These are phyloP conservation scores for Syngnathus scovelli DNA, from an alignment of 2,113 vertebrate genomes.

Conservation along the genomic window DNA sequence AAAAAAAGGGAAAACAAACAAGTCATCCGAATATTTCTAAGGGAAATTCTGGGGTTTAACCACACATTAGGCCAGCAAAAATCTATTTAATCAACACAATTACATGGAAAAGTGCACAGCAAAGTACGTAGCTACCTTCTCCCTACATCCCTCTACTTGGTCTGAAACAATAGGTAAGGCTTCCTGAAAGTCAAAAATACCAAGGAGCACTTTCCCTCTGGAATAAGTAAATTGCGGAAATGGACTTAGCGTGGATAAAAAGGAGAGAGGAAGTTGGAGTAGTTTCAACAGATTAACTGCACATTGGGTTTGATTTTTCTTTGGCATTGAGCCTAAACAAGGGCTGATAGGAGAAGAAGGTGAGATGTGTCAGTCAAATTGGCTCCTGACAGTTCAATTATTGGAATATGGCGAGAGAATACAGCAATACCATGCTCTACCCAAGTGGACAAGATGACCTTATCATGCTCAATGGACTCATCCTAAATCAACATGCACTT, in stretches of 20 bases:
- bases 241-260: no score
- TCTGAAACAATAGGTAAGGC: slow-evolving; percentile 56
- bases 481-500: slow-evolving; percentile 18
- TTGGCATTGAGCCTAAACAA: background rate
- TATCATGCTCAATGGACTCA: slow-evolving; percentile 16
- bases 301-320: no score
- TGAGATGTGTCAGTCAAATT: background rate
- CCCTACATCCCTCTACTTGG: slow-evolving; percentile 30
- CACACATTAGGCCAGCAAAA: background rate
- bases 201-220: slow-evolving; percentile 56
- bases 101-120: slow-evolving; percentile 6
- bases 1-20: background rate
- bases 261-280: no score
- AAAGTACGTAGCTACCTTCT: slow-evolving; percentile 26
- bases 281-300: no score
- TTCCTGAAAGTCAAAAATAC: slow-evolving; percentile 62
- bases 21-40: background rate
- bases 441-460: slow-evolving; percentile 28
- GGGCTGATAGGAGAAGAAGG: background rate
- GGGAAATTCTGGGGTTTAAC: background rate
- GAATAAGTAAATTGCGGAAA: slow-evolving; percentile 4
- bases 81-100: background rate
- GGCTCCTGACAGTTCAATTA: background rate
- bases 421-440: background rate
- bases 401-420: background rate